Evolutionary conservation across 2,888 invertebrate genomes (phyloP).

Genomic region (Chymomyza amoena): DNA sequence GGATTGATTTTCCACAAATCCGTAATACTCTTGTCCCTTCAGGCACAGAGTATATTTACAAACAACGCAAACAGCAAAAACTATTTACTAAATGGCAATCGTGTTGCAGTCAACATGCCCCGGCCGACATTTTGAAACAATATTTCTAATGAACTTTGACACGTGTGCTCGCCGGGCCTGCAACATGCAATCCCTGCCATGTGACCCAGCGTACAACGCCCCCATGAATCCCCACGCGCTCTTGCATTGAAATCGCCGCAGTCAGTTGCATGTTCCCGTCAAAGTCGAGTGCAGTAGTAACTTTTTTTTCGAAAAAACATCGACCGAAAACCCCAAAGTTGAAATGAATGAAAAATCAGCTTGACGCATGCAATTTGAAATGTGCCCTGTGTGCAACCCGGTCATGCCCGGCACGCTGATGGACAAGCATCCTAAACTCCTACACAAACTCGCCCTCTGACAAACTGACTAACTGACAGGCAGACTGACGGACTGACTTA

Average conservation of each 20-base stretch:
- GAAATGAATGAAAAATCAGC: slow-evolving; percentile 73
- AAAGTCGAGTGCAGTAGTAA: not conserved
- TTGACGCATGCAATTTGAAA: slow-evolving; percentile 46
- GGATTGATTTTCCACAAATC: no score
- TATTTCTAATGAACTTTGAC: slow-evolving; percentile 11
- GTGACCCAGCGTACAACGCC: not conserved
- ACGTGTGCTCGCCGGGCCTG: not conserved
- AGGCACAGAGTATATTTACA: not conserved
- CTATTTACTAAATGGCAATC: slow-evolving; percentile 5
- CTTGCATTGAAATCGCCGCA: not conserved
- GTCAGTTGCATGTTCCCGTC: not conserved
- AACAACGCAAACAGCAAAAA: not conserved
- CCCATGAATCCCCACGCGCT: not conserved
- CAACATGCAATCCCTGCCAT: not conserved
- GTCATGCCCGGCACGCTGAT: not conserved
- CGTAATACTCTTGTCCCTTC: no score
- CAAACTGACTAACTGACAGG: no score
- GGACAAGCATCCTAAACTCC: no score
- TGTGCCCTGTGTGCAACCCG: not conserved
- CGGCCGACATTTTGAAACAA: slow-evolving; percentile 3
- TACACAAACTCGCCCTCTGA: no score
- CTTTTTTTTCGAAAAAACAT: not conserved
- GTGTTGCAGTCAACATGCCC: not conserved
- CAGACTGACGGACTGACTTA: slow-evolving; percentile 12
- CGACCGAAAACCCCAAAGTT: slow-evolving; percentile 31